These are phyloP conservation scores for Euphysa ruthae DNA, from an alignment of 30 jellyfish, hydroid and myxozoan species.

Conservation along the genomic window DNA sequence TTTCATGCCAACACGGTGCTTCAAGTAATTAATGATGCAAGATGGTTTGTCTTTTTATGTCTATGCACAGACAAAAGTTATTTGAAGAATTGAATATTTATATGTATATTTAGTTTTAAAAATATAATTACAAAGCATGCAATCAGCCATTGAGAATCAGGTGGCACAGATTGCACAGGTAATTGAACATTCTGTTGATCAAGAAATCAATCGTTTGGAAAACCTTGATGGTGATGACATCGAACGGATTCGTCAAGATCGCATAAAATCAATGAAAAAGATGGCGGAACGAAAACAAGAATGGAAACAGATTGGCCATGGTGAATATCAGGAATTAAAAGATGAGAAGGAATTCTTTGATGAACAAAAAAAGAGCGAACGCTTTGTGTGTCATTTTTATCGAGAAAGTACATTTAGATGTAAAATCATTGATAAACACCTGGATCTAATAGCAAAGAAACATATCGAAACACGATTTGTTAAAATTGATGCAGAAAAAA, in stretches of 20 bases:
- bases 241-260: conserved; percentile 53
- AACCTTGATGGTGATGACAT: conserved; percentile 73
- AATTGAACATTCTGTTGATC: conserved; percentile 77
- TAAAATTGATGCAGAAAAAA: conserved; percentile 83
- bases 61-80: too few species aligned
- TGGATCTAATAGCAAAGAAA: conserved; percentile 60
- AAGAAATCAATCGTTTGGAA: conserved; percentile 73
- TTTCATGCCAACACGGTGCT: too few species aligned
- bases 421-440: conserved; percentile 81
- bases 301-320: conserved; percentile 88
- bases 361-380: conserved; percentile 77
- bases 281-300: conserved; percentile 69
- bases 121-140: too few species aligned
- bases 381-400: conserved; percentile 83
- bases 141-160: conserved; percentile 59
- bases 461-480: conserved; percentile 78
- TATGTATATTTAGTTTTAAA: too few species aligned
- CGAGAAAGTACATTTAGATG: conserved; percentile 92
- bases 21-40: too few species aligned
- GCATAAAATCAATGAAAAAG: conserved; percentile 66
- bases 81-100: too few species aligned
- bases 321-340: conserved; percentile 69
- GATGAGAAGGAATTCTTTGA: conserved; percentile 93
- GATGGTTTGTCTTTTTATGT: too few species aligned
- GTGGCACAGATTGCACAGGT: conserved; percentile 81